Base-by-base conservation (phyloP, 2,113 vertebrate genomes). In the Hemiprocne comata region DNA sequence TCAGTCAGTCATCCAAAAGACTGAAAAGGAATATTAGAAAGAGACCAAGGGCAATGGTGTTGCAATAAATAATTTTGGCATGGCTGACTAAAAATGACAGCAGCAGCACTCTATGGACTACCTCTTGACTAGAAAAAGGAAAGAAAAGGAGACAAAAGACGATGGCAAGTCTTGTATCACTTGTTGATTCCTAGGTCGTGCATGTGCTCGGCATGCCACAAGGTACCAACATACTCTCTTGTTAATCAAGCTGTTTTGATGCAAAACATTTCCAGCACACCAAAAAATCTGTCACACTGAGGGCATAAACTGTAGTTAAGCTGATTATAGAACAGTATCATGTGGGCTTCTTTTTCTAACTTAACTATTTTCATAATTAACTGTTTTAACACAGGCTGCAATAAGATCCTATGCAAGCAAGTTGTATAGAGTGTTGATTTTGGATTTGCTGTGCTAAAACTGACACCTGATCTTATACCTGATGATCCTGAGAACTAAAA, bases 261-360 rank as follows among this genome's bases (percentile, higher is more conserved):
- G 53, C 51, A 75, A 72, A 82, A 82, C 34, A 51, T 62, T 66
- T 74, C 29, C 13, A 81, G 46, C 31, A 77, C 42, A 61, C 13
- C 42, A 92, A 60, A 11, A 86, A 71, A 48, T 93, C 70, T 64
- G 36, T 69, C 85, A 83, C 74, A 83, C 74, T 19, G 51, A 94
- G 74, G 80, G 50, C 67, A 66, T 29, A 78, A 61, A 80, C 48
- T 66, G 57, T 60, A 78, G 85, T 51, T 91, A 81, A 64, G 71
- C 70, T 85, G 92, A 94, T 89, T 80, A 66, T 8, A 89, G 79
- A 65, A 85, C 29, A 6, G 40, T 57, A 92, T 57, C 67, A 96
- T 0, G 0, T 2, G 28, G 91, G 65, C 18, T 87, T 90, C 69
- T 75, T 83, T 72, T 82, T 83, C 51, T 36, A 54, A 72, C 70